Percentiles rank a stretch among this genome's conserved stretches.
phyloP scores from a whole-genome alignment of 2,113 vertebrate genomes.

The Python bivittatus region DNA sequence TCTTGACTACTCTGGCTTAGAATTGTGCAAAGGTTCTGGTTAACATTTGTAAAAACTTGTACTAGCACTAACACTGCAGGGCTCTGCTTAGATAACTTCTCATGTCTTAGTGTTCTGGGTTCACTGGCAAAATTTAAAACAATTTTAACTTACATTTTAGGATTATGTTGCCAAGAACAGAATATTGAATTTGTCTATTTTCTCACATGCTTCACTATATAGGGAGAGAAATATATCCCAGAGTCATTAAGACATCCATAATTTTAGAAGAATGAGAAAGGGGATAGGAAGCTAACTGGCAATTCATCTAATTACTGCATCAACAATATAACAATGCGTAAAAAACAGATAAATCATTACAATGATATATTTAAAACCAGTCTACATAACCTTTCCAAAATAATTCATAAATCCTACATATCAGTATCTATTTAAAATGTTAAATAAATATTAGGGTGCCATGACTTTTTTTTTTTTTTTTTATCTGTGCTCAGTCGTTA shows the following conservation, averaged over 20 bases:
- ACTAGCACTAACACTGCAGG: background rate
- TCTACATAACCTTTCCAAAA: background rate
- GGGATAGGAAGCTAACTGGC: background rate
- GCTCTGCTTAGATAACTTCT: background rate
- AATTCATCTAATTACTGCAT: background rate
- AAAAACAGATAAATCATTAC: background rate
- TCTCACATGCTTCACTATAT: background rate
- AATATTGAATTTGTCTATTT: background rate
- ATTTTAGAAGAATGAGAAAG: background rate
- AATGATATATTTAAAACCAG: slow-evolving; percentile 1
- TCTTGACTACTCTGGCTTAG: background rate
- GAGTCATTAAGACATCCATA: background rate
- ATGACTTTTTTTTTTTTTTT: too few relatives aligned
- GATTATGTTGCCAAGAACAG: background rate
- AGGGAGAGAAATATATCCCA: background rate
- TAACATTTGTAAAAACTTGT: background rate
- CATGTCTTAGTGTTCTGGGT: background rate
- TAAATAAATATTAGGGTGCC: background rate
- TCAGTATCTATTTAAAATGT: background rate
- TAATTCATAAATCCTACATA: background rate
- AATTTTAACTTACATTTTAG: background rate
- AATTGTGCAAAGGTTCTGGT: background rate
- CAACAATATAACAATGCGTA: background rate
- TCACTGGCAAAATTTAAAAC: background rate
- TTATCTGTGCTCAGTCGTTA: too few relatives aligned